Base-by-base conservation (phyloP, 1,140 invertebrate species). In the Chironomus tepperi region DNA sequence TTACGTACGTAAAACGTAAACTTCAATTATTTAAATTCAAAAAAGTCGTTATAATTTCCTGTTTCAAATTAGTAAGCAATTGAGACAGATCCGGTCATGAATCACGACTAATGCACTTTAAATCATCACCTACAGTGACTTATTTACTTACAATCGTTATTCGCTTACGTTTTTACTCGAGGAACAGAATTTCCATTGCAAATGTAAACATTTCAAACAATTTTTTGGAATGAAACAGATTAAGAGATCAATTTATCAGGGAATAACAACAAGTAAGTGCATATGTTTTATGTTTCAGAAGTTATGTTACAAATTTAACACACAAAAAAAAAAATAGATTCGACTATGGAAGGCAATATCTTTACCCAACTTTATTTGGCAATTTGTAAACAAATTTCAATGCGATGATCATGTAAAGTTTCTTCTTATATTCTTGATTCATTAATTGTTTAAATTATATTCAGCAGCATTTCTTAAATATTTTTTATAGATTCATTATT, bases 191-290 rank as follows among this genome's bases (percentile, higher is more conserved):
- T 34, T 34, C 5, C 24, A 34, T 34, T 57, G 47, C 47, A 57
- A 57, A 57, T 16, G 73, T 42, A 42, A 43, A 19, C 42, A 57
- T n/a, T 57, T 57, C 47, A 57, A 57, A 12, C 24, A 34, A n/a
- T 57, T 57, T 9, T n/a, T 77, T 72, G 42, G 73, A 21, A 75
- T 57, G 47, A 57, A n/a, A 57, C 47, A 57, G 47, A 57, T 57
- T 57, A 57, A 57, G n/a, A 57, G n/a, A 57, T 57, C 47, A 57
- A 57, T 57, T 57, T 57, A 57, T 57, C 47, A 57, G 47, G n/a
- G 47, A 57, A 15, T n/a, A 15, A 57, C 12, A 12, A 57, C 12
- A n/a, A 57, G 7, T 9, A 7, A 70, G 65, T 70, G 65, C 65
- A 70, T 70, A 21, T 70, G 65, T 70, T 70, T 70, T 70, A 70